Base-by-base conservation (phyloP, 2,113 vertebrate species). In the Ivindomyrus marchei region DNA sequence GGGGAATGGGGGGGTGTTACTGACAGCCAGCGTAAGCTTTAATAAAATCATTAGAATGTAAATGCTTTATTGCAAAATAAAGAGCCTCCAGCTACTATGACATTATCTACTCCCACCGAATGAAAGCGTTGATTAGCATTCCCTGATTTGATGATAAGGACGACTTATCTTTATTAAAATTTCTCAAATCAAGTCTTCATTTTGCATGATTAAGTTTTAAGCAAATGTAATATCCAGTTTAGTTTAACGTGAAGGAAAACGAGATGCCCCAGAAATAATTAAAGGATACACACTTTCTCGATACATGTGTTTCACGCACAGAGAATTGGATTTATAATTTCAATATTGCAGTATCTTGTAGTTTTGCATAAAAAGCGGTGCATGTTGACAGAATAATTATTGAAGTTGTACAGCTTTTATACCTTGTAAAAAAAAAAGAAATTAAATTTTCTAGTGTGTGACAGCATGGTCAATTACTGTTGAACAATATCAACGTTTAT, bases 1-100 rank as follows among this genome's bases (percentile, higher is more conserved):
- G 93, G 47, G 92, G 92, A 91, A 89, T 53, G 66, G 66, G 80
- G 53, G 87, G 96, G 91, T 89, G 95, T 96, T 96, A 93, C 97
- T 97, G 98, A 98, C 98, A 98, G 98, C 96, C 97, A 96, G 95
- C 93, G 97, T 96, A 95, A 95, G 97, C 97, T 97, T 98, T 99
- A 98, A 99, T 99, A 99, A 99, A 99, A 99, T 98, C 98, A 99
- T 99, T 99, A 99, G 98, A 99, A 99, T 99, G 98, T 99, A 99
- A 99, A 99, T 99, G 98, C 98, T 99, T 99, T 99, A 99, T 99
- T 99, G 98, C 96, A 90, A 98, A 98, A 98, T 98, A 98, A 97
- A 99, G 97, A 99, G 98, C 97, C 98, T 97, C 96, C 95, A 98
- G 98, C 97, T 96, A 97, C 97, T 97, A 94, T 98, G 98, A 98